Evolutionary conservation across 2,113 vertebrate genomes (phyloP).

Genomic region (Erpornis zantholeuca): DNA sequence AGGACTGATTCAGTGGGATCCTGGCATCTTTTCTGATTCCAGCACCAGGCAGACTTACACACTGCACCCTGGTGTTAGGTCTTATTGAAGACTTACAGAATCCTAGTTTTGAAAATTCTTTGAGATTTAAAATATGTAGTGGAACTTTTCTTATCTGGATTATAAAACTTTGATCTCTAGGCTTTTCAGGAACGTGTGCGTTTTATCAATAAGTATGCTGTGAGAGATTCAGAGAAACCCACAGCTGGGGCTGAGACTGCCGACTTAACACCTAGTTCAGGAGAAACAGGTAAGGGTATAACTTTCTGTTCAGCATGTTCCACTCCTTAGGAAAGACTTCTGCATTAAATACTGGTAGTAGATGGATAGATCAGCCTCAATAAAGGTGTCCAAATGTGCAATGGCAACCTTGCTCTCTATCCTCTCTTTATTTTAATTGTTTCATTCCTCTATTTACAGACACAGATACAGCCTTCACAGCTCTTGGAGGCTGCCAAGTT

Average conservation of each 20-base stretch:
- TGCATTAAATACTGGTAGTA: not conserved
- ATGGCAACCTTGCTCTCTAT: not conserved
- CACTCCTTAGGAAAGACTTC: not conserved
- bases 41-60: not conserved
- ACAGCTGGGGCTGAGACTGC: not conserved
- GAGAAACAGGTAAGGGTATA: slow-evolving; percentile 14
- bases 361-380: rapidly evolving
- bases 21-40: not conserved
- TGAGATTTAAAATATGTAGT: not conserved
- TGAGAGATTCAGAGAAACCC: not conserved
- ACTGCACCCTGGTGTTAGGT: not conserved
- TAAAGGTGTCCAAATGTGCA: not conserved
- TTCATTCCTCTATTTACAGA: not conserved
- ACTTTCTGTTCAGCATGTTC: not conserved
- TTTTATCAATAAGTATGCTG: slow-evolving; percentile 68
- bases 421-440: not conserved
- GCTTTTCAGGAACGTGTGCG: slow-evolving; percentile 76
- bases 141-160: not conserved
- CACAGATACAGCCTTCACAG: not conserved
- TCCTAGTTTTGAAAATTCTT: not conserved
- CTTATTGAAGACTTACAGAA: not conserved
- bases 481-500: not conserved
- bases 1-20: not conserved
- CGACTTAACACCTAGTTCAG: not conserved
- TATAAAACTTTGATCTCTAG: slow-evolving; percentile 56